These are phyloP conservation scores for Cryptotis parvus DNA, from an alignment of 2,113 vertebrate genomes.

Conservation along the genomic window DNA sequence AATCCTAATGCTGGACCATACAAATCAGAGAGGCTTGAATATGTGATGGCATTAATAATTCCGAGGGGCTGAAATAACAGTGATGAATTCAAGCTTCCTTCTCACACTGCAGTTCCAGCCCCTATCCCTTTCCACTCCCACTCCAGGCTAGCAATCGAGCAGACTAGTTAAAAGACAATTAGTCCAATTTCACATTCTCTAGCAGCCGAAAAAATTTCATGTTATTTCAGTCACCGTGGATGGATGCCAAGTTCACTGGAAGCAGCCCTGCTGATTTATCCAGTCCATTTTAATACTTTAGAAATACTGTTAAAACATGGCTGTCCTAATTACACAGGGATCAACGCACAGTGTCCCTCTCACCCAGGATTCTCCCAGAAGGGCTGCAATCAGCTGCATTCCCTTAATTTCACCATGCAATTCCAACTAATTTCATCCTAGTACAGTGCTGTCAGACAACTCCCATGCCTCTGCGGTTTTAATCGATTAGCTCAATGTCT, in stretches of 20 bases:
- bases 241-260: constrained; percentile 92
- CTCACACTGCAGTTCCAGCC: constrained; percentile 11
- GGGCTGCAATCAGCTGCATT: constrained; percentile 93
- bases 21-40: constrained; percentile 33
- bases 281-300: constrained; percentile 92
- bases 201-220: constrained; percentile 93
- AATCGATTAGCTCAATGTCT: constrained; percentile 98
- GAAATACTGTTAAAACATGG: constrained; percentile 93
- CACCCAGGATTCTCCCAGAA: constrained; percentile 92
- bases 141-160: constrained; percentile 84
- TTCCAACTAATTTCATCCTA: constrained; percentile 97
- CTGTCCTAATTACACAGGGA: constrained; percentile 94
- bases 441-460: constrained; percentile 96
- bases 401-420: constrained; percentile 92
- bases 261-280: constrained; percentile 89
- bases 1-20: background rate
- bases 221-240: constrained; percentile 93
- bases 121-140: constrained; percentile 62
- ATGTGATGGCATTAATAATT: background rate
- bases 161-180: constrained; percentile 93
- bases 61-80: constrained; percentile 39
- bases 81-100: constrained; percentile 48
- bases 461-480: constrained; percentile 95
- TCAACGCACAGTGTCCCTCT: constrained; percentile 90
- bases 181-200: constrained; percentile 94